Conservation (phyloP, 2,888 invertebrate genomes). For the Orthosia incerta region DNA sequence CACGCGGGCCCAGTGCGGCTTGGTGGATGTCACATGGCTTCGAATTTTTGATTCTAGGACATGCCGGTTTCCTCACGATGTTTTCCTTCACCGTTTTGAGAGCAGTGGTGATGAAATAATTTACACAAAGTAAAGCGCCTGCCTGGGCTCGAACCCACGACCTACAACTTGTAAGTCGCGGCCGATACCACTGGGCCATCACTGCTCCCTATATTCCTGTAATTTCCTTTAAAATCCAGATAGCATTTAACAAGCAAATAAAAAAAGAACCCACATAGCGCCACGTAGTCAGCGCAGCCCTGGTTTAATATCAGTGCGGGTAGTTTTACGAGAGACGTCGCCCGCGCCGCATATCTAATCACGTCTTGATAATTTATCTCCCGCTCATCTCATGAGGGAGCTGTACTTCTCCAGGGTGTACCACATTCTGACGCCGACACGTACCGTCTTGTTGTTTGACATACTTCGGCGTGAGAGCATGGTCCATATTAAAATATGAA, state of each 20-base stretch:
- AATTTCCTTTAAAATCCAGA: not conserved
- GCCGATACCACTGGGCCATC: too few species aligned
- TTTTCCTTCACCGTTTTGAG: too few species aligned
- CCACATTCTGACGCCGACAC: slow-evolving; percentile 48
- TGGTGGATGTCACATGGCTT: too few species aligned
- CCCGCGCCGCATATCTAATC: slow-evolving; percentile 76
- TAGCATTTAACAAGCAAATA: not conserved
- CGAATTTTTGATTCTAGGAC: too few species aligned
- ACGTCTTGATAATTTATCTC: slow-evolving; percentile 67
- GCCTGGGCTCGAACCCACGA: too few species aligned
- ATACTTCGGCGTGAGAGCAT: slow-evolving; percentile 46
- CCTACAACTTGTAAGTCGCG: too few species aligned
- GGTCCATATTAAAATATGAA: slow-evolving; percentile 44
- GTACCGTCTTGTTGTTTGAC: slow-evolving; percentile 62
- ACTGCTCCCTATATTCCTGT: too few species aligned
- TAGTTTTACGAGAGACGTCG: slow-evolving; percentile 79
- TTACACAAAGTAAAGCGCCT: too few species aligned
- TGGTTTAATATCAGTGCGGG: slow-evolving; percentile 74
- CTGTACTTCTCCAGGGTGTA: slow-evolving; percentile 12
- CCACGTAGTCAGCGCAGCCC: slow-evolving; percentile 34
- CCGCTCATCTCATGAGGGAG: slow-evolving; percentile 20
- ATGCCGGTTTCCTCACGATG: too few species aligned
- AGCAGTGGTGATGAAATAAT: too few species aligned
- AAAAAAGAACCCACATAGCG: not conserved
- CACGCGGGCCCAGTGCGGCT: too few species aligned